Conservation (phyloP, 2,113 vertebrate genomes). For the Haliaeetus leucogaster region DNA sequence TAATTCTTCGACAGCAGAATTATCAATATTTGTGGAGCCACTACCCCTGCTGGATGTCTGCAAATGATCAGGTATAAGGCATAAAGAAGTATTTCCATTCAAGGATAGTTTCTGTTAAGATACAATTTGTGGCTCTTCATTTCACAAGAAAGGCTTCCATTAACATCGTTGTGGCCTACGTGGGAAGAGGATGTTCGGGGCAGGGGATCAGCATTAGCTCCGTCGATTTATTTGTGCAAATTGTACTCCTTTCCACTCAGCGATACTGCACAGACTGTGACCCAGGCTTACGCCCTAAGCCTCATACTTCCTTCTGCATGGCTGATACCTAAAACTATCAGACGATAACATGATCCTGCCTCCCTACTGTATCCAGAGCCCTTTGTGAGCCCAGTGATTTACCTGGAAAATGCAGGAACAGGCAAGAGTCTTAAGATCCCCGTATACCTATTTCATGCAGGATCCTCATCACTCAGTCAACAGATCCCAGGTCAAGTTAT, state of each 20-base stretch:
- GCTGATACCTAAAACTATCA: neutral
- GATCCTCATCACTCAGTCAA: neutral
- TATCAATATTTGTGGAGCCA: neutral
- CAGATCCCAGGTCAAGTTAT: neutral
- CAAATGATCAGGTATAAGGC: neutral
- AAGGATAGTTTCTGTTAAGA: neutral
- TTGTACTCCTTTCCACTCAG: neutral
- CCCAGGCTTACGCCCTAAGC: neutral
- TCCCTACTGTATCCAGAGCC: neutral
- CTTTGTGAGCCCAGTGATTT: neutral
- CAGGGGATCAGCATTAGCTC: neutral
- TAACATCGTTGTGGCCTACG: neutral
- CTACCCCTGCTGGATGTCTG: neutral
- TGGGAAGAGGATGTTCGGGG: neutral
- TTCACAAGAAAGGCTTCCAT: neutral
- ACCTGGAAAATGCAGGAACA: neutral
- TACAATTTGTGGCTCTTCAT: neutral
- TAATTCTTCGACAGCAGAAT: neutral
- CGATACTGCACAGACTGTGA: neutral
- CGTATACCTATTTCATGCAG: neutral
- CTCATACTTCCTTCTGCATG: neutral
- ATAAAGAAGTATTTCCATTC: neutral
- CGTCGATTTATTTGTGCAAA: neutral
- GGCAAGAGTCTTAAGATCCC: neutral
- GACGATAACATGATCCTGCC: neutral